Evolutionary conservation across 2,113 vertebrate species (phyloP).

Genomic region (Alligator sinensis): DNA sequence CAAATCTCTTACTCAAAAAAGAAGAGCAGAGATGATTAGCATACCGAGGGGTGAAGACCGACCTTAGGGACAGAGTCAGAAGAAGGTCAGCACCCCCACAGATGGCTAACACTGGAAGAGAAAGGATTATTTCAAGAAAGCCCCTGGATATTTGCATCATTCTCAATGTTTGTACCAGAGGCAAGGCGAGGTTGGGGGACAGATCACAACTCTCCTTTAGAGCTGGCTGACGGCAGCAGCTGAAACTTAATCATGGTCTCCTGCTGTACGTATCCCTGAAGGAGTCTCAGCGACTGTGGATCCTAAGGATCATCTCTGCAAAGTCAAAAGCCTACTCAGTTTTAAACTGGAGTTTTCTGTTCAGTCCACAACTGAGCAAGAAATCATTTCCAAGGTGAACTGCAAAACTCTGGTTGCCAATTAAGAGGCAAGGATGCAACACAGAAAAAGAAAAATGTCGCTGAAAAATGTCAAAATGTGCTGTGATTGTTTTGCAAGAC

Average conservation of each 20-base stretch:
- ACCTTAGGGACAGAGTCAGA: background rate
- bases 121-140: background rate
- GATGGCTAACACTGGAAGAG: background rate
- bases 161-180: background rate
- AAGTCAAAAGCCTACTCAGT: rapidly evolving
- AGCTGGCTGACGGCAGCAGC: background rate
- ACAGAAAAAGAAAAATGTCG: no score
- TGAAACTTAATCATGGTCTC: background rate
- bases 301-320: background rate
- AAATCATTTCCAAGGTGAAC: background rate
- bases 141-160: background rate
- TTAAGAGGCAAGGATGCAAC: background rate
- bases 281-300: background rate
- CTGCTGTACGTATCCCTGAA: background rate
- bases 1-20: background rate
- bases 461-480: no score
- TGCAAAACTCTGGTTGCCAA: background rate
- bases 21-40: background rate
- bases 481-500: no score
- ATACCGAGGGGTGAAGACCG: background rate
- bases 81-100: background rate
- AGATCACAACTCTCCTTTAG: background rate
- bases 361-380: background rate
- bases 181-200: background rate
- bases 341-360: background rate